These are phyloP conservation scores for Aethes cnicana DNA, from an alignment of 2,888 invertebrate species.

Conservation along the genomic window DNA sequence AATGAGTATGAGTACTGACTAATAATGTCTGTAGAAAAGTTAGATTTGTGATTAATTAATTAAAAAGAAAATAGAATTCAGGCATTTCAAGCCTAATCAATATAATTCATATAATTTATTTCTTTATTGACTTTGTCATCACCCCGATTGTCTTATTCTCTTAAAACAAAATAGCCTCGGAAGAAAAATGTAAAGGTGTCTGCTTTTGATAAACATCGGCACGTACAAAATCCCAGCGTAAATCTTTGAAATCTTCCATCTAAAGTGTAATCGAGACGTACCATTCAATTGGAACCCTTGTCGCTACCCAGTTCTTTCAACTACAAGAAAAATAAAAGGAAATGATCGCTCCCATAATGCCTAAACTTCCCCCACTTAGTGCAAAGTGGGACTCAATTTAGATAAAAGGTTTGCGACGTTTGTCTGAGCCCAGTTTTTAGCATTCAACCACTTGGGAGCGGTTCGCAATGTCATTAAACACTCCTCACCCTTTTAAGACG, in stretches of 20 bases:
- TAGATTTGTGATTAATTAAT: no score
- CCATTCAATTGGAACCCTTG: slow-evolving; percentile 21
- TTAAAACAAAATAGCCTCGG: no score
- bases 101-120: no score
- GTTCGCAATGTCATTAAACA: slow-evolving; percentile 15
- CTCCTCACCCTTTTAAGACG: neutral
- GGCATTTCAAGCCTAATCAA: no score
- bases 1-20: no score
- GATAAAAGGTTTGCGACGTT: slow-evolving; percentile 50
- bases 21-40: no score
- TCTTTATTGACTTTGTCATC: no score
- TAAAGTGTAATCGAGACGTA: slow-evolving; percentile 12
- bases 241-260: neutral
- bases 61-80: no score
- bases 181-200: no score
- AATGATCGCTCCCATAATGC: slow-evolving; percentile 36
- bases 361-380: slow-evolving; percentile 42
- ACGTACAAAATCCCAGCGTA: neutral
- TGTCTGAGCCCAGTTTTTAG: slow-evolving; percentile 37
- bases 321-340: slow-evolving; percentile 34
- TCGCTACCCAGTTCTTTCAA: slow-evolving; percentile 20
- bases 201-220: no score
- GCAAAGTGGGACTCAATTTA: slow-evolving; percentile 48
- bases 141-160: no score
- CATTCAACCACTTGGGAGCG: slow-evolving; percentile 28